Percentiles rank a stretch among this genome's conserved stretches.
Conservation (phyloP, 23 tunicate species). For the Phallusia fumigata region DNA sequence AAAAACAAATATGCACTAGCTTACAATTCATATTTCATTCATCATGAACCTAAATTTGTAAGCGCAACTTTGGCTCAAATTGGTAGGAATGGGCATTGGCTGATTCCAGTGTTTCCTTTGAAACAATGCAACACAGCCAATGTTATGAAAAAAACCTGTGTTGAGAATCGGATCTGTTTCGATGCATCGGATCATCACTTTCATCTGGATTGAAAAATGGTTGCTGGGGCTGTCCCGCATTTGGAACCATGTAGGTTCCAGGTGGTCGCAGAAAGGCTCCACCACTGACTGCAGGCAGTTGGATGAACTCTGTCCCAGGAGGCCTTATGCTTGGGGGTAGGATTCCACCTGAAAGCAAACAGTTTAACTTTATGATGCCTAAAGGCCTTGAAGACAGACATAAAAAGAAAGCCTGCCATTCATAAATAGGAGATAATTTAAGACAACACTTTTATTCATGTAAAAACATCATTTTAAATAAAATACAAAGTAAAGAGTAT, state of each 20-base stretch:
- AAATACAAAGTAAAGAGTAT: too few species aligned
- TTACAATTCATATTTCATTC: too few species aligned
- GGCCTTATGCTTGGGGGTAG: constrained; percentile 32
- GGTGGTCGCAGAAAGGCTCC: constrained; percentile 37
- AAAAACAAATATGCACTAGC: too few species aligned
- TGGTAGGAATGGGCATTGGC: too few species aligned
- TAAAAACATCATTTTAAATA: too few species aligned
- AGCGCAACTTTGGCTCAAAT: too few species aligned
- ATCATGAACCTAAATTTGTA: too few species aligned
- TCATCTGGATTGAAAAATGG: constrained; percentile 4
- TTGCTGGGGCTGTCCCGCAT: constrained; percentile 22
- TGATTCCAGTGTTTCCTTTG: not conserved
- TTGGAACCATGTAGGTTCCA: constrained; percentile 25
- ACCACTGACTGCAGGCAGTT: constrained; percentile 26
- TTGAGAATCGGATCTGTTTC: not conserved
- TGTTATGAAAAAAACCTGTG: not conserved
- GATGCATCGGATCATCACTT: not conserved
- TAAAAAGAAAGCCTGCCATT: too few species aligned
- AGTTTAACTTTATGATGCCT: not conserved
- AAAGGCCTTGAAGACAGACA: too few species aligned
- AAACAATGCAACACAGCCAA: too few species aligned
- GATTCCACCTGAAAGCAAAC: not conserved
- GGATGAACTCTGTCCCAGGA: constrained; percentile 49
- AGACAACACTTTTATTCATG: too few species aligned
- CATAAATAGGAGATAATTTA: too few species aligned